phyloP scores from a whole-genome alignment of 2,113 vertebrate genomes.

The Sebastes fasciatus region DNA sequence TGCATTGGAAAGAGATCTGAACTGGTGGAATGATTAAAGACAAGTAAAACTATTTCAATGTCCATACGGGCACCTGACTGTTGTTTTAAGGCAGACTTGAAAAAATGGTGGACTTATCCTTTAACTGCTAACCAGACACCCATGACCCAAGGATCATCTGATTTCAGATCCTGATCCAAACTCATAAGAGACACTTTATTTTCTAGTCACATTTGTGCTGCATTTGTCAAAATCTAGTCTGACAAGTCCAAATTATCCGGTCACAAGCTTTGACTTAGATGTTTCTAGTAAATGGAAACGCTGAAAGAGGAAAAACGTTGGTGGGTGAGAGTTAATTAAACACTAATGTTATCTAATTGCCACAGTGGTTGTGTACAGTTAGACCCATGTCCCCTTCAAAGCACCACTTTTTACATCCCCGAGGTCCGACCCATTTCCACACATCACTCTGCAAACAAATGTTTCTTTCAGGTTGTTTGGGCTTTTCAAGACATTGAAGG shows the following conservation, averaged over 20 bases:
- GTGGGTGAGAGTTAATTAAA: not conserved
- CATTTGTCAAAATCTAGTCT: not conserved
- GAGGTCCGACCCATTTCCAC: not conserved
- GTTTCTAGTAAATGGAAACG: not conserved
- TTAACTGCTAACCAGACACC: not conserved
- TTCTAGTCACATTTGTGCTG: not conserved
- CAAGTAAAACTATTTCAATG: not conserved
- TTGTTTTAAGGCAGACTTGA: not conserved
- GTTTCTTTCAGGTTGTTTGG: slow-evolving; percentile 12
- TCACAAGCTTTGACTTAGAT: not conserved
- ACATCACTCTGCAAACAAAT: not conserved
- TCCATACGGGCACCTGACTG: not conserved
- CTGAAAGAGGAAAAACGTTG: not conserved
- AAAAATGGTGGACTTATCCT: not conserved
- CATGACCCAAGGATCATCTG: not conserved
- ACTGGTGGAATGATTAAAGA: not conserved
- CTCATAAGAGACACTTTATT: not conserved
- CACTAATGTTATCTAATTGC: not conserved
- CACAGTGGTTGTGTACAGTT: not conserved
- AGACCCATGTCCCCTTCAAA: not conserved
- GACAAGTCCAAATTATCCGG: not conserved
- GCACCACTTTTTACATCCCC: not conserved
- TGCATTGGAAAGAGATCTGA: not conserved
- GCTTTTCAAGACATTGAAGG: slow-evolving; percentile 10
- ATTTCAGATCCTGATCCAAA: not conserved